These are phyloP conservation scores for Podarcis lilfordi DNA, from an alignment of 2,797 vertebrate genomes.

Conservation along the genomic window DNA sequence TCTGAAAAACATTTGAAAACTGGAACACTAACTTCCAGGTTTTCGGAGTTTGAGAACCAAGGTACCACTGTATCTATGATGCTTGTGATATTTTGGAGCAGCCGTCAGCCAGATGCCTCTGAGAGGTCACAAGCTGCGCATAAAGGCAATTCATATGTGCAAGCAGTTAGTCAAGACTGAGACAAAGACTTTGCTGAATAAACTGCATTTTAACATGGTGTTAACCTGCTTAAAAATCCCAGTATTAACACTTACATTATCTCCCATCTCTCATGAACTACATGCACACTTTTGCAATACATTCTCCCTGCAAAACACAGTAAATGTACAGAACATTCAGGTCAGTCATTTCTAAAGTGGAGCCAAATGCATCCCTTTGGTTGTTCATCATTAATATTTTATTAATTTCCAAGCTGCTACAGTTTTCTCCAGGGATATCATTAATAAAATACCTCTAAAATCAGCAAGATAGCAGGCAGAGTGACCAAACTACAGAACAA, in stretches of 20 bases:
- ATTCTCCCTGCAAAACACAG: conserved; percentile 5
- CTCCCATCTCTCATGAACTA: neutral
- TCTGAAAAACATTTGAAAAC: too few relatives aligned
- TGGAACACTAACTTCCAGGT: too few relatives aligned
- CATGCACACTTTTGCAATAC: fast-evolving
- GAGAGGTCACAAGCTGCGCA: too few relatives aligned
- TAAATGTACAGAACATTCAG: conserved; percentile 42
- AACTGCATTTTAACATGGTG: neutral
- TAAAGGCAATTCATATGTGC: neutral
- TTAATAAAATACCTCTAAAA: conserved; percentile 84
- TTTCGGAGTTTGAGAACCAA: too few relatives aligned
- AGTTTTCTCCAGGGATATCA: conserved; percentile 79
- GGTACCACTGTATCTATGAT: too few relatives aligned
- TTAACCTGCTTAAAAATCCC: neutral
- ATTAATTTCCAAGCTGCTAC: conserved; percentile 76
- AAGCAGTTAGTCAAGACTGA: neutral
- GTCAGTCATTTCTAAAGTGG: conserved; percentile 52
- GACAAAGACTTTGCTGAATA: neutral
- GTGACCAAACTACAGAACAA: conserved; percentile 75
- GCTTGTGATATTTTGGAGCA: too few relatives aligned
- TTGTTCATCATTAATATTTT: conserved; percentile 77
- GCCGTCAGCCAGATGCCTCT: too few relatives aligned
- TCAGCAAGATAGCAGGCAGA: conserved; percentile 80
- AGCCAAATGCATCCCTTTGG: conserved; percentile 45
- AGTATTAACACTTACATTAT: fast-evolving